These are phyloP conservation scores for Sebastes diploproa DNA, from an alignment of 2,797 vertebrate species.

Conservation along the genomic window DNA sequence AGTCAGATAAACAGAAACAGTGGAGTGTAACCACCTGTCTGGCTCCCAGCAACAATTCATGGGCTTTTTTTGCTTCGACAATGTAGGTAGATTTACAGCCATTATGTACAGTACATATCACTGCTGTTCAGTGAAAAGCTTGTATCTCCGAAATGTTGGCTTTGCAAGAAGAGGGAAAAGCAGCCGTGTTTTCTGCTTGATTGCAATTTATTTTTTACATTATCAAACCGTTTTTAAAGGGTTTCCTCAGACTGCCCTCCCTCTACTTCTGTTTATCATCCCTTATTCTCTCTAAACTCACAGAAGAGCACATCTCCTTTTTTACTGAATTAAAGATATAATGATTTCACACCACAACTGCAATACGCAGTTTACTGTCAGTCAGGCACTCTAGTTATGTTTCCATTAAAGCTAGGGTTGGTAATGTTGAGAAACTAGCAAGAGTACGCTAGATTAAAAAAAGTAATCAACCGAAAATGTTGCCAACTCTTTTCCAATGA, in stretches of 20 bases:
- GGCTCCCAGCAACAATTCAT: neutral
- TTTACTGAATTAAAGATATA: neutral
- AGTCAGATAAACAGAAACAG: slow-evolving; percentile 45
- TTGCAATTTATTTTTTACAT: neutral
- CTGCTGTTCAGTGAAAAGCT: neutral
- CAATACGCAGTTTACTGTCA: neutral
- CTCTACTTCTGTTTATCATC: no score
- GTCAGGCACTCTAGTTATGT: neutral
- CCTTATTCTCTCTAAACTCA: neutral
- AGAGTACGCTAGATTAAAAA: no score
- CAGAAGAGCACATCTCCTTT: neutral
- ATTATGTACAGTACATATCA: neutral
- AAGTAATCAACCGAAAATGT: no score
- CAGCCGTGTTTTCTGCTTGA: neutral
- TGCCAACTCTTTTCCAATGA: no score
- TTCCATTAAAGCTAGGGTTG: neutral
- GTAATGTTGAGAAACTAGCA: neutral
- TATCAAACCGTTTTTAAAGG: neutral
- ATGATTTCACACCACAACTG: neutral
- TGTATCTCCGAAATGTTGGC: neutral
- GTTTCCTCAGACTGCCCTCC: neutral
- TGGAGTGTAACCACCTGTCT: slow-evolving; percentile 20
- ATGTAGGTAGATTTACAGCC: neutral
- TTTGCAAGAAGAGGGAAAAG: neutral
- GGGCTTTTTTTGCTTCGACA: neutral